phyloP scores from a whole-genome alignment of 2,797 vertebrate genomes.

The Gadopsis marmoratus region DNA sequence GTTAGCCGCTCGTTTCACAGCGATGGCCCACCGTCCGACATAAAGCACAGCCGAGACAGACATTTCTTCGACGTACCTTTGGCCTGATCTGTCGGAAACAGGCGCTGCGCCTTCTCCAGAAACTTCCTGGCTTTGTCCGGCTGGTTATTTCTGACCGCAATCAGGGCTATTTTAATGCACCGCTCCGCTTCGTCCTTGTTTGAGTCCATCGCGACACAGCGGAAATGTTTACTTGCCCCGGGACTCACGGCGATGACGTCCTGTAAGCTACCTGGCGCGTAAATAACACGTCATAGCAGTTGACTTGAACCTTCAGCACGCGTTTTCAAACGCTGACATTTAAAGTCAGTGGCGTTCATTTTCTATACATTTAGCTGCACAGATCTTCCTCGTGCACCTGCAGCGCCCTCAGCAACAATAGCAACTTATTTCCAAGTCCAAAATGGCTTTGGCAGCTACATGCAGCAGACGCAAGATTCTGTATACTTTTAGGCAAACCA shows the following conservation, averaged over 20 bases:
- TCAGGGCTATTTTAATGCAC: constrained; percentile 92
- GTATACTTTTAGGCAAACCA: constrained; percentile 17
- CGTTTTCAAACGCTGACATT: no score
- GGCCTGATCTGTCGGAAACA: constrained; percentile 91
- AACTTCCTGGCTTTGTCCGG: constrained; percentile 92
- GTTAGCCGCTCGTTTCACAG: constrained; percentile 65
- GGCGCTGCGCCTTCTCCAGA: constrained; percentile 93
- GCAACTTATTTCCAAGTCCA: neutral
- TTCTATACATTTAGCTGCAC: neutral
- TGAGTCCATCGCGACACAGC: constrained; percentile 95
- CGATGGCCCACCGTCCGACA: constrained; percentile 52
- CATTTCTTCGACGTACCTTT: constrained; percentile 85
- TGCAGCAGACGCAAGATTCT: constrained; percentile 15
- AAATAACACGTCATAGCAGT: constrained; percentile 50
- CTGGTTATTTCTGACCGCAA: constrained; percentile 87
- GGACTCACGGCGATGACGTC: constrained; percentile 79
- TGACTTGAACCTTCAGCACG: neutral
- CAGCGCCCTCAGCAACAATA: neutral
- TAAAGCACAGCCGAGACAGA: constrained; percentile 7
- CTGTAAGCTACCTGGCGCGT: accelerated
- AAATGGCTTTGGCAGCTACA: constrained; percentile 47
- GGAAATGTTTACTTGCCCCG: constrained; percentile 84
- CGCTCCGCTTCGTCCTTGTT: constrained; percentile 99
- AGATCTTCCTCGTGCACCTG: neutral
- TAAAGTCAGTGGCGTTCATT: neutral